Evolutionary conservation across 1,140 invertebrate species (phyloP).

Genomic region (Drosophila tropicalis): DNA sequence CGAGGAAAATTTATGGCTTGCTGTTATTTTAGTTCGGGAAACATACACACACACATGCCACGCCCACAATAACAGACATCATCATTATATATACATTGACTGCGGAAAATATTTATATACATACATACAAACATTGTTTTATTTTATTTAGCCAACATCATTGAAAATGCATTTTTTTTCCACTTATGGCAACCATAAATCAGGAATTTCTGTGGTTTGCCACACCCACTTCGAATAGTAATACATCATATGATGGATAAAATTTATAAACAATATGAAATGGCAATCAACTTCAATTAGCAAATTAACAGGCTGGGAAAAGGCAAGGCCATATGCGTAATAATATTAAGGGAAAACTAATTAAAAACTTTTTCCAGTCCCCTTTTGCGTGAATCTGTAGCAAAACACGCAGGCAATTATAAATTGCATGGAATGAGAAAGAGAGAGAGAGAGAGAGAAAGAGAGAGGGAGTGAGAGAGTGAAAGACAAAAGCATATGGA

Average conservation of each 20-base stretch:
- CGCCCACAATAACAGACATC: slow-evolving; percentile 21
- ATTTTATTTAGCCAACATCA: slow-evolving; percentile 43
- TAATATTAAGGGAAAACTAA: slow-evolving; percentile 8
- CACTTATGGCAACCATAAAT: slow-evolving; percentile 40
- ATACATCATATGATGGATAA: slow-evolving; percentile 3
- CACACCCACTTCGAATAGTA: slow-evolving; percentile 22
- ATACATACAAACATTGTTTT: slow-evolving; percentile 1
- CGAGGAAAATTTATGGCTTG: slow-evolving; percentile 68
- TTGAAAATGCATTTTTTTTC: slow-evolving; percentile 57
- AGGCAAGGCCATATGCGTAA: slow-evolving; percentile 6
- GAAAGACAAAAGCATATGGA: slow-evolving; percentile 20
- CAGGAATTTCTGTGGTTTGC: slow-evolving; percentile 30
- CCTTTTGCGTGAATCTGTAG: not conserved
- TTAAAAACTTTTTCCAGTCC: not conserved
- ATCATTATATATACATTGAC: slow-evolving; percentile 69
- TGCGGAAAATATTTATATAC: slow-evolving; percentile 13
- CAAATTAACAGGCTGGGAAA: slow-evolving; percentile 33
- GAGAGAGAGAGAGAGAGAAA: not conserved
- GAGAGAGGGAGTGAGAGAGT: not conserved
- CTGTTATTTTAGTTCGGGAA: slow-evolving; percentile 68
- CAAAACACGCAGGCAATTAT: slow-evolving; percentile 12
- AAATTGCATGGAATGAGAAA: not conserved
- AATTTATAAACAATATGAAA: slow-evolving; percentile 46
- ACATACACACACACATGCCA: slow-evolving; percentile 29
- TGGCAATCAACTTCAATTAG: slow-evolving; percentile 57